These are phyloP conservation scores for Vipera ursinii DNA, from an alignment of 2,797 vertebrate genomes.

Conservation along the genomic window DNA sequence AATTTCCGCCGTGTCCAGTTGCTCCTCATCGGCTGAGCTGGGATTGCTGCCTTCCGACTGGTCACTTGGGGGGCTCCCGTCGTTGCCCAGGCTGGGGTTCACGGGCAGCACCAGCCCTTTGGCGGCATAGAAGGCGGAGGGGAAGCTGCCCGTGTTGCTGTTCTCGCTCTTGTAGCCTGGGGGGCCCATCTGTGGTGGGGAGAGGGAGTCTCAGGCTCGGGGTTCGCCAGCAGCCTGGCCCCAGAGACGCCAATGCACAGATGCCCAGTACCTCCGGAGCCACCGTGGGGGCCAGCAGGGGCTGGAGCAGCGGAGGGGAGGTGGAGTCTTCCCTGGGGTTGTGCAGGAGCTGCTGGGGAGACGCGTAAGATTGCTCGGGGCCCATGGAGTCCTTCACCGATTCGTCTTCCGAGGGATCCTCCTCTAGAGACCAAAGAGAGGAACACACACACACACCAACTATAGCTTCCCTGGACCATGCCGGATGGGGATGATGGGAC, in stretches of 20 bases:
- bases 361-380: conserved; percentile 77
- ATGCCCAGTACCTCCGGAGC: conserved; percentile 74
- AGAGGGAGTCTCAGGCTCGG: conserved; percentile 77
- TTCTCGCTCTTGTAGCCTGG: conserved; percentile 83
- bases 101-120: conserved; percentile 76
- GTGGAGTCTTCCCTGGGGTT: conserved; percentile 67
- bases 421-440: conserved; percentile 75
- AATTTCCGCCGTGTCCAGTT: conserved; percentile 93
- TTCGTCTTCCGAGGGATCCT: conserved; percentile 83
- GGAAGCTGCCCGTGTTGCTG: conserved; percentile 71
- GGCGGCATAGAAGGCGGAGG: conserved; percentile 81
- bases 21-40: conserved; percentile 83
- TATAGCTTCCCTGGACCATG: conserved; percentile 31
- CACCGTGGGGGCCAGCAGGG: conserved; percentile 67
- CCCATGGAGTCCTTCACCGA: conserved; percentile 76
- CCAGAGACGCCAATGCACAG: conserved; percentile 82
- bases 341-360: conserved; percentile 75
- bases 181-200: conserved; percentile 81
- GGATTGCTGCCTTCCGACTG: conserved; percentile 75
- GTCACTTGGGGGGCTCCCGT: conserved; percentile 79
- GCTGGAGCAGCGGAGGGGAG: conserved; percentile 78
- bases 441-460: conserved; percentile 16
- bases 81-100: conserved; percentile 64
- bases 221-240: conserved; percentile 68
- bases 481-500: background rate